Evolutionary conservation across 2,797 vertebrate genomes (phyloP).

Genomic region (Lates japonicus): DNA sequence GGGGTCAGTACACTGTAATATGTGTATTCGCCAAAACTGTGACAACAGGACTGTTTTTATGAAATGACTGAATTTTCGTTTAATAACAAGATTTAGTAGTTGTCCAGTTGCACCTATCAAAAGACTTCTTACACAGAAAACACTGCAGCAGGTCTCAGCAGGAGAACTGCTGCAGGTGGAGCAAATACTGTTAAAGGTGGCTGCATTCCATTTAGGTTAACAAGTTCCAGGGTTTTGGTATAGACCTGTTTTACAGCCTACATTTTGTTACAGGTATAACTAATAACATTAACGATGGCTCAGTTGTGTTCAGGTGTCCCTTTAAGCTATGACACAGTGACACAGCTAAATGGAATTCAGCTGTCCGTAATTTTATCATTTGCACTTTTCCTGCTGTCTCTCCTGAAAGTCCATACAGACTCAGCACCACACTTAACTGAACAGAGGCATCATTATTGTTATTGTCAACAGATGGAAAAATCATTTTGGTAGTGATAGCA

Average conservation of each 20-base stretch:
- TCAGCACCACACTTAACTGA: neutral
- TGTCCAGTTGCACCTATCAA: neutral
- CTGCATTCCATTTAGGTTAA: neutral
- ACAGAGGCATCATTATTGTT: neutral
- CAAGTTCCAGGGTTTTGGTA: neutral
- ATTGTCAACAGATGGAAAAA: neutral
- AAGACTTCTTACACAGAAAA: neutral
- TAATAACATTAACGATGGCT: neutral
- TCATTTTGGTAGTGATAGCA: neutral
- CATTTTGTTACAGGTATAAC: neutral
- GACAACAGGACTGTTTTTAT: neutral
- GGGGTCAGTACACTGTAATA: neutral
- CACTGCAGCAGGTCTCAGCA: neutral
- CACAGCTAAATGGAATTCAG: conserved; percentile 12
- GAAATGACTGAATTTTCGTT: neutral
- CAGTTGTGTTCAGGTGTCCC: neutral
- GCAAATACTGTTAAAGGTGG: neutral
- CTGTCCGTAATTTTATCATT: neutral
- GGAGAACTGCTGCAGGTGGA: neutral
- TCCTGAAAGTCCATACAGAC: neutral
- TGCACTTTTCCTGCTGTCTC: neutral
- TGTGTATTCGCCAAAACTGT: neutral
- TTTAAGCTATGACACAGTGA: neutral
- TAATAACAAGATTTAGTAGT: neutral
- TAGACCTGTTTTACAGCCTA: neutral